Evolutionary conservation across 2,888 invertebrate genomes (phyloP).

Genomic region (Ditula angustiorana): DNA sequence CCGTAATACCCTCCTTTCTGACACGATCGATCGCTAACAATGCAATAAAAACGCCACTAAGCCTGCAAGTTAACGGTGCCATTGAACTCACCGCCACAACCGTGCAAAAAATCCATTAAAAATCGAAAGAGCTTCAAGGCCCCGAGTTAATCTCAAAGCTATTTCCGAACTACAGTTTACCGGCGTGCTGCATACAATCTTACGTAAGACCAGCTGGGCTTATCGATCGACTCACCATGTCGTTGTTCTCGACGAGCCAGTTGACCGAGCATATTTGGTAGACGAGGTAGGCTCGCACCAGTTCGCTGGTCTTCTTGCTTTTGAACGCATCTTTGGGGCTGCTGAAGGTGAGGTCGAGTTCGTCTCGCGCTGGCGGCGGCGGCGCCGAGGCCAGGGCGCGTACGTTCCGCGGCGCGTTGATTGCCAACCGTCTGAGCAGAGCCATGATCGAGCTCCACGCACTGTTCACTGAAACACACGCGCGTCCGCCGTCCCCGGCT

Average conservation of each 20-base stretch:
- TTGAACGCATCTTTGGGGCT: constrained; percentile 96
- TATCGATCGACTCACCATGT: constrained; percentile 89
- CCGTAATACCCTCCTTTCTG: constrained; percentile 47
- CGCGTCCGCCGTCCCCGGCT: constrained; percentile 64
- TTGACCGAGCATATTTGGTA: constrained; percentile 96
- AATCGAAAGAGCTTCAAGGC: constrained; percentile 53
- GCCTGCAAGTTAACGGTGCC: constrained; percentile 21
- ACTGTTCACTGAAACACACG: constrained; percentile 53
- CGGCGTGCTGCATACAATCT: constrained; percentile 55
- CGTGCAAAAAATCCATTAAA: constrained; percentile 39
- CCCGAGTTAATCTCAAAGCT: constrained; percentile 53
- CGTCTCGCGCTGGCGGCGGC: constrained; percentile 80
- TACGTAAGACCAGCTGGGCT: constrained; percentile 70
- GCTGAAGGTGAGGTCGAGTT: constrained; percentile 93
- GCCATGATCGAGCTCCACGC: constrained; percentile 75
- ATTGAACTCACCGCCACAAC: constrained; percentile 35
- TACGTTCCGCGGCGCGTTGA: constrained; percentile 67
- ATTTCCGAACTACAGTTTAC: constrained; percentile 55
- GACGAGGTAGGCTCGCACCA: constrained; percentile 95
- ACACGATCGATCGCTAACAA: constrained; percentile 46
- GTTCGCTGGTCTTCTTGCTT: constrained; percentile 97
- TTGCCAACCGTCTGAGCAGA: constrained; percentile 76
- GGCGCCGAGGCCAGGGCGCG: constrained; percentile 63
- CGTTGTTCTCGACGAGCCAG: constrained; percentile 96
- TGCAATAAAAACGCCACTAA: constrained; percentile 37